Evolutionary conservation across 2,113 vertebrate species (phyloP).

Genomic region (Aplodontia rufa): DNA sequence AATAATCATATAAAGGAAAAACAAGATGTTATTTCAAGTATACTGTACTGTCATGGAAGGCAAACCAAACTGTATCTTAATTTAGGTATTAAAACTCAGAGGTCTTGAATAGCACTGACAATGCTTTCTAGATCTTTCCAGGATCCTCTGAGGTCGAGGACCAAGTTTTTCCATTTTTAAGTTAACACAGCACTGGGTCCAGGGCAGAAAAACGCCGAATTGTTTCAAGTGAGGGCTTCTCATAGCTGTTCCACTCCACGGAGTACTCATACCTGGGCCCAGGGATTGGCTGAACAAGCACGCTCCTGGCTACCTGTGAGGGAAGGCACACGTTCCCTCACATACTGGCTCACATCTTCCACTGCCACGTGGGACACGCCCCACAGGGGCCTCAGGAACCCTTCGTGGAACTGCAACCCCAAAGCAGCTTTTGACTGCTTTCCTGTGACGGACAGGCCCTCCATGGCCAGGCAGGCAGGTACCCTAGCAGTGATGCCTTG

Average conservation of each 20-base stretch:
- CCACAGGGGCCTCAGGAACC: fast-evolving
- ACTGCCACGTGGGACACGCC: not conserved
- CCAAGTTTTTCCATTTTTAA: not conserved
- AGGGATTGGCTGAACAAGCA: fast-evolving
- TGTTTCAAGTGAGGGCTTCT: not conserved
- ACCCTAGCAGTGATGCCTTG: not conserved
- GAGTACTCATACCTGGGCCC: not conserved
- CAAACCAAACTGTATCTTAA: not conserved
- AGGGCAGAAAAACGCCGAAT: not conserved
- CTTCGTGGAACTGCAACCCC: no score
- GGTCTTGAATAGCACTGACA: not conserved
- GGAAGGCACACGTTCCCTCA: fast-evolving
- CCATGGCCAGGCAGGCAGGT: fast-evolving
- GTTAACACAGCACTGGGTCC: not conserved
- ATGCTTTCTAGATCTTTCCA: not conserved
- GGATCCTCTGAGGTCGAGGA: not conserved
- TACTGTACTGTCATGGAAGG: not conserved
- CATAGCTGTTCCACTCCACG: not conserved
- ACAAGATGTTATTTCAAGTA: not conserved
- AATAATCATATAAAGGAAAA: not conserved
- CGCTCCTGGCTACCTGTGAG: not conserved
- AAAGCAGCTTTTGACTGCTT: no score
- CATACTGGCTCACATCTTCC: fast-evolving
- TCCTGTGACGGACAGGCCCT: not conserved
- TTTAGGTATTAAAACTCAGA: not conserved